Base-by-base conservation (phyloP, 2,113 vertebrate genomes). In the Cygnus buccinator region DNA sequence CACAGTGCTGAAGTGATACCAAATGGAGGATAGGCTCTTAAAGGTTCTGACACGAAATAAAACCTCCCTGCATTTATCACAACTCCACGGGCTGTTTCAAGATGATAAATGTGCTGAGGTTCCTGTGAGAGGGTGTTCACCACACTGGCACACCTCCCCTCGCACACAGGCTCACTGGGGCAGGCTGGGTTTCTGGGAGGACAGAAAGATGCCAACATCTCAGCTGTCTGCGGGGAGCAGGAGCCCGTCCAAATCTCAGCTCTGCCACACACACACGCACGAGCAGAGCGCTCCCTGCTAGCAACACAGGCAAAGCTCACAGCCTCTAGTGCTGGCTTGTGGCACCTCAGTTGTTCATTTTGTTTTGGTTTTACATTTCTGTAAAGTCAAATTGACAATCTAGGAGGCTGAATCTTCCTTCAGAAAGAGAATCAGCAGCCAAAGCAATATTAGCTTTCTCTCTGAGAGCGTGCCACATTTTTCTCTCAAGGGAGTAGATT, bases 311-410 rank as follows among this genome's bases (percentile, higher is more conserved):
- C 89, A 96, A 96, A 96, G 84, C 90, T 72, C 80, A 90, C 89
- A 97, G 23, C 95, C 87, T 96, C 87, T 63, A 73, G 91, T 72
- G 89, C 84, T 91, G 90, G 68, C 77, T 82, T 93, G 81, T n/a
- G 22, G 89, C 77, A 90, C 77, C 61, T 81, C 85, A 50, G 44
- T 67, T 6, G 2, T 43, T 68, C 31, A 26, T 48, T 19, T 87
- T 2, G 6, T 91, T 75, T 90, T 89, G 71, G 28, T 92, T 87
- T 90, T 73, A 77, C 16, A 8, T 8, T 75, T 65, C 43, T 70
- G 22, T 58, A 70, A 84, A 15, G 7, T 52, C 50, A 33, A 28
- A 23, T 37, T 84, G 75, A 91, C 78, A 81, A 62, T 86, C 37
- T 58, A 46, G 63, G 81, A 87, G 80, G 28, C 22, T 65, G 26